Evolutionary conservation across 2,888 invertebrate species (phyloP).

Genomic region (Autographa pulchrina): DNA sequence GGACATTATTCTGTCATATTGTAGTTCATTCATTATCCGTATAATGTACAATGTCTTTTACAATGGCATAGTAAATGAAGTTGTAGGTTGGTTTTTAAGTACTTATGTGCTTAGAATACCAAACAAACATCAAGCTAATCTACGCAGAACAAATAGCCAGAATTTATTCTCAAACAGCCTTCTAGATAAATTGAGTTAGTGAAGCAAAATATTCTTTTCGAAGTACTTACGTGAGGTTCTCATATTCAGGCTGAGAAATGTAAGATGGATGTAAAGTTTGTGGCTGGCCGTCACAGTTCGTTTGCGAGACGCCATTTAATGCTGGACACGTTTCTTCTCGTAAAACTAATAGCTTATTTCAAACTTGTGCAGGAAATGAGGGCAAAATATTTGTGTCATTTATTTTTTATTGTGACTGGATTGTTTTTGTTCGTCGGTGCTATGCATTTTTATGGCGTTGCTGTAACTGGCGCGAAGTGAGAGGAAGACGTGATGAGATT

Average conservation of each 20-base stretch:
- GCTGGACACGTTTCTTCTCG: constrained; percentile 61
- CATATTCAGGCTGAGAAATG: constrained; percentile 45
- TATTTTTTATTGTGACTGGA: constrained; percentile 47
- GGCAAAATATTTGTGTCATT: constrained; percentile 58
- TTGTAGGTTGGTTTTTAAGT: no score
- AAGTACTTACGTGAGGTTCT: constrained; percentile 56
- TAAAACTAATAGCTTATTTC: constrained; percentile 70
- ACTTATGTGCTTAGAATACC: no score
- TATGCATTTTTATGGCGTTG: constrained; percentile 35
- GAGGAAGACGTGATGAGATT: constrained; percentile 24
- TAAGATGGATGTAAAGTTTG: constrained; percentile 48
- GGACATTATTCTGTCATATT: no score
- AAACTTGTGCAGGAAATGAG: constrained; percentile 59
- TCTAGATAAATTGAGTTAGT: constrained; percentile 44
- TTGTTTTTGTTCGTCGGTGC: constrained; percentile 36
- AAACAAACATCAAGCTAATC: no score
- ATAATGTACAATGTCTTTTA: no score
- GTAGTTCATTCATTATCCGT: no score
- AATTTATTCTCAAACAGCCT: constrained; percentile 12
- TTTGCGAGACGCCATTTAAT: constrained; percentile 55
- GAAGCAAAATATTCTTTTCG: constrained; percentile 40
- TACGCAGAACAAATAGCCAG: background rate
- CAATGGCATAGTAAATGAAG: no score
- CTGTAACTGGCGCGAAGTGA: constrained; percentile 14
- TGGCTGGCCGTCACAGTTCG: constrained; percentile 47